Base-by-base conservation (phyloP, 2,113 vertebrate genomes). In the Anas platyrhynchos region DNA sequence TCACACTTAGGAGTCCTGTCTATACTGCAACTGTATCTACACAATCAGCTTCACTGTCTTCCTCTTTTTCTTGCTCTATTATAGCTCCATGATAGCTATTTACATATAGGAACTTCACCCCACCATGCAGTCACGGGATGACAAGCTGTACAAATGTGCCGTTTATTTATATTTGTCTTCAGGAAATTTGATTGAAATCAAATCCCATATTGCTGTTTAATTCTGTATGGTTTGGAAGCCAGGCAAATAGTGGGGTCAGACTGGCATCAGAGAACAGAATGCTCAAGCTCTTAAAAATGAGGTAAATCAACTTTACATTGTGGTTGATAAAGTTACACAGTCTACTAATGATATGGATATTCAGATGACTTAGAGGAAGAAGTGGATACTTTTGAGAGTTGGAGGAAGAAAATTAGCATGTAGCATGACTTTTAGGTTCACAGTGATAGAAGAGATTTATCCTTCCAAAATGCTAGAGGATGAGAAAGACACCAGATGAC, bases 21-120 rank as follows among this genome's bases (percentile, higher is more conserved):
- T 77, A 5, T 50, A 69, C 5, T 59, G 73, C 65, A 81, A 21
- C 46, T 75, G 3, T 5, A 17, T 16, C 81, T 77, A 27, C 17
- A 61, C 52, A 12, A 8, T 4, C 50, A 7, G 34, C 79, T 86
- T 34, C n/a, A 38, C 31, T 1, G 4, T 20, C 80, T 22, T 16
- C 9, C 16, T 29, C 41, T 66, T 66, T 44, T 69, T 54, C 62
- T 38, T 77, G 34, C 36, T 44, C 36, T 55, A 6, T 48, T 7
- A 46, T 21, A 6, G 46, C 46, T 48, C 46, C 46, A 1, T 15
- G 36, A 41, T 4, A 67, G 48, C 62, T 63, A 21, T 0, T 1
- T 43, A 15, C 44, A 48, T 32, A 22, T 8, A 54, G 50, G n/a
- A 80, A 8, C 1, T 1, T 85, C 18, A 48, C 12, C 31, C 26